Evolutionary conservation across 2,888 invertebrate species (phyloP), one percentile per base, ranked within the genome.

Genomic region (Eupithecia inturbata): DNA sequence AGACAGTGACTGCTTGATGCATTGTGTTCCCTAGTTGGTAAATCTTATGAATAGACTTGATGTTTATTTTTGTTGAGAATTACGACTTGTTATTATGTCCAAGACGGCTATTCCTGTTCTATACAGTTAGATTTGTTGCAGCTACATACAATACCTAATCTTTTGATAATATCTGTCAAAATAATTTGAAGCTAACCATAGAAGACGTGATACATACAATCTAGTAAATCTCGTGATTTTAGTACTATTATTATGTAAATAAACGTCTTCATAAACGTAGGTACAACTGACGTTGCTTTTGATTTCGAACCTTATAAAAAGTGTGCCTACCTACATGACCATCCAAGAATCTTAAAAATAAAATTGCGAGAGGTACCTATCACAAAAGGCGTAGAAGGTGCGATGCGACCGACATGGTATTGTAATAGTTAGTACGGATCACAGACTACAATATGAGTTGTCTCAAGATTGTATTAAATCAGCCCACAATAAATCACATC

Each of bases 401-500:
- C 57, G 57, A 57, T 57, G 57, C 57, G 12, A 26, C 26, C 0
- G 26, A 49, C 68, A 70, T 60, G 66, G 64, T 53, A 73, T 33
- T 22, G 49, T 36, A 67, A 31, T 39, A 67, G 66, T 62, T 53
- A 5, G 68, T 71, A 71, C 16, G 22, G 57, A 62, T 67, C 26
- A 64, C 67, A 49, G 71, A 67, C 63, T 64, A 74, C 73, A 73
- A 71, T 73, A 73, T 73, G 82, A 79, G 81, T 81, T 81, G 85
- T 83, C 78, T 83, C 86, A 88, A 90, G 89, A 88, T 89, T 90
- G 89, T 93, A 90, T 90, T 89, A 89, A 90, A 90, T 88, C 89
- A 85, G 87, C 81, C 84, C 81, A 85, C 84, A 85, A 89, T 94
- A 94, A 92, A 94, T 94, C 92, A 93, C 91, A 91, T 85, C 88